These are phyloP conservation scores for Trichoplusia ni DNA, from an alignment of 1,140 invertebrate genomes.

Conservation along the genomic window DNA sequence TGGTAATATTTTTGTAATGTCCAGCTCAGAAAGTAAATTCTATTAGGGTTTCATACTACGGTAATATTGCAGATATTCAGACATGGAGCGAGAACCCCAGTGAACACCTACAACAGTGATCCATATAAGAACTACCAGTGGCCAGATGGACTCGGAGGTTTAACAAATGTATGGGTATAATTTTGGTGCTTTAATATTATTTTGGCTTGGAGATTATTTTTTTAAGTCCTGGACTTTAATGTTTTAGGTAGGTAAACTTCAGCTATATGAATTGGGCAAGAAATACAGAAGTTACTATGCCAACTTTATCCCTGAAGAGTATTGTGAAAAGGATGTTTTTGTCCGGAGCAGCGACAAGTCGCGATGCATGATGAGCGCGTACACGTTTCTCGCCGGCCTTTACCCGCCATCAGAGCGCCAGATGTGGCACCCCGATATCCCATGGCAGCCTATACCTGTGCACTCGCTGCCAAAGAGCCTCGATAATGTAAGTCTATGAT, in stretches of 20 bases:
- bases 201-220: not conserved
- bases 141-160: constrained; percentile 86
- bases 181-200: no score
- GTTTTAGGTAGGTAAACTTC: constrained; percentile 90
- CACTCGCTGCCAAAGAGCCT: constrained; percentile 86
- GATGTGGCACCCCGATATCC: constrained; percentile 87
- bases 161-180: constrained; percentile 87
- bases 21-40: no score
- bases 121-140: constrained; percentile 86
- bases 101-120: constrained; percentile 86
- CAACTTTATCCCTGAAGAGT: constrained; percentile 84
- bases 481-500: constrained; percentile 85
- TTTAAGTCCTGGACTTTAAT: no score
- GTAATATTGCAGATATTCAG: constrained; percentile 84
- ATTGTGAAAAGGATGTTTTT: constrained; percentile 84
- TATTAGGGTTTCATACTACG: not conserved
- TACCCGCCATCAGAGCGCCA: constrained; percentile 88
- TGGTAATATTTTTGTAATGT: no score
- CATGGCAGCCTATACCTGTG: constrained; percentile 95
- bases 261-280: constrained; percentile 89
- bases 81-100: constrained; percentile 89
- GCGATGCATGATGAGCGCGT: constrained; percentile 93
- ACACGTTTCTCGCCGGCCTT: constrained; percentile 90
- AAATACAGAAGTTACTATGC: constrained; percentile 87
- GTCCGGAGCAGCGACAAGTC: constrained; percentile 91